Base-by-base conservation (phyloP, 2,888 invertebrate genomes). In the Atrina japonica region DNA sequence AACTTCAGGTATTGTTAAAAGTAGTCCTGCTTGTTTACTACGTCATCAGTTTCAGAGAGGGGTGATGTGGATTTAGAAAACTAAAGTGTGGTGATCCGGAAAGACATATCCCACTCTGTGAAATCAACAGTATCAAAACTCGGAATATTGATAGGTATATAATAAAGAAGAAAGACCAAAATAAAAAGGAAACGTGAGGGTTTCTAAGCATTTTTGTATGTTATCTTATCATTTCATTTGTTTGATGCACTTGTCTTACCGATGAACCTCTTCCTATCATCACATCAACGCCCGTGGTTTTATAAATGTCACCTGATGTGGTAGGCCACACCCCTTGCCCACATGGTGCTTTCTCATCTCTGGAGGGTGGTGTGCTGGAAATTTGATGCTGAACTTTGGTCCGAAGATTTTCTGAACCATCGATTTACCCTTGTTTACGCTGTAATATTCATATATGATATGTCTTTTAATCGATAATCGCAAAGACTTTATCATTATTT, bases 331-430 rank as follows among this genome's bases (percentile, higher is more conserved):
- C 25, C 25, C 52, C 52, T 52, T 18, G 23, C 5, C 52, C 52
- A 52, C 52, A 52, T 25, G 23, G 23, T 23, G 18, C 23, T 23
- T 52, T 52, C 6, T n/a, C 25, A 5, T 52, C 52, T 9, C 52
- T n/a, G n/a, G n/a, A n/a, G n/a, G 52, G 11, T 25, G 52, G 23
- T 52, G 52, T 18, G 52, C 16, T 21, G 76, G 76, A 49, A 76
- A 76, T 14, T 66, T 35, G 0, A 59, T 67, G 53, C 74, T 67
- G 43, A 76, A 76, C 59, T 76, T 76, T 16, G 68, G 60, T 9
- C 76, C 74, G 65, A 76, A 74, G 30, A 80, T 68, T 25, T 76
- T 75, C 55, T 80, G 79, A 1, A 80, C 73, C 6, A 76, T 50
- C n/a, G 66, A 65, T 45, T 76, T 77, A 21, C 77, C 70, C 2